Conservation (phyloP, 2,888 invertebrate species). For the Nephrotoma appendiculata region DNA sequence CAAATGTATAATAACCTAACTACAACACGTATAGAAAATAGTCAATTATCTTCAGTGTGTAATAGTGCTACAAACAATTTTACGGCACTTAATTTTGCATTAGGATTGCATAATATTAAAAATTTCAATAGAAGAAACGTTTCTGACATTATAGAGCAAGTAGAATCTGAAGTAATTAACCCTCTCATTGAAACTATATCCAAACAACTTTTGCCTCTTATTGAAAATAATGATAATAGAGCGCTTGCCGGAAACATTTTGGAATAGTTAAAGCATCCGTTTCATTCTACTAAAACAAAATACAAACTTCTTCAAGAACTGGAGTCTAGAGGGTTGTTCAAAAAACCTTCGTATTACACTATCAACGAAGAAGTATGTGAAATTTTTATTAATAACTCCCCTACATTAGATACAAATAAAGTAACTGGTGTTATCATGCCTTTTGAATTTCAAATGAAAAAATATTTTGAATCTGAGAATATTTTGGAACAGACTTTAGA, state of each 20-base stretch:
- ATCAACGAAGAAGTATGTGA: neutral
- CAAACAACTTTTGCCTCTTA: neutral
- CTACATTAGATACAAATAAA: conserved; percentile 9
- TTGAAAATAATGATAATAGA: neutral
- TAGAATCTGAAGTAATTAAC: no score
- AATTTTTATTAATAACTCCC: conserved; percentile 9
- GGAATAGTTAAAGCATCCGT: neutral
- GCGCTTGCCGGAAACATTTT: neutral
- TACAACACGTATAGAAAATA: no score
- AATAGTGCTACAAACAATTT: no score
- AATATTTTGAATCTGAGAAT: neutral
- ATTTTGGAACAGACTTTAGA: neutral
- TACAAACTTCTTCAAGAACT: neutral
- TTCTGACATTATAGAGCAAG: no score
- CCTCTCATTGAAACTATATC: no score
- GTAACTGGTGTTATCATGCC: no score
- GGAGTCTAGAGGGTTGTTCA: conserved; percentile 8
- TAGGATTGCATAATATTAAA: no score
- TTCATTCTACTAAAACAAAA: neutral
- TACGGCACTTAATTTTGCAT: no score
- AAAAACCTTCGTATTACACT: conserved; percentile 11
- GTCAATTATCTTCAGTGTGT: no score
- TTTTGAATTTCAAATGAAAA: no score
- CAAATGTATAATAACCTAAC: no score
- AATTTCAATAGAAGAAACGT: no score